Evolutionary conservation across 2,888 invertebrate species (phyloP).

Genomic region (Polyommatus icarus): DNA sequence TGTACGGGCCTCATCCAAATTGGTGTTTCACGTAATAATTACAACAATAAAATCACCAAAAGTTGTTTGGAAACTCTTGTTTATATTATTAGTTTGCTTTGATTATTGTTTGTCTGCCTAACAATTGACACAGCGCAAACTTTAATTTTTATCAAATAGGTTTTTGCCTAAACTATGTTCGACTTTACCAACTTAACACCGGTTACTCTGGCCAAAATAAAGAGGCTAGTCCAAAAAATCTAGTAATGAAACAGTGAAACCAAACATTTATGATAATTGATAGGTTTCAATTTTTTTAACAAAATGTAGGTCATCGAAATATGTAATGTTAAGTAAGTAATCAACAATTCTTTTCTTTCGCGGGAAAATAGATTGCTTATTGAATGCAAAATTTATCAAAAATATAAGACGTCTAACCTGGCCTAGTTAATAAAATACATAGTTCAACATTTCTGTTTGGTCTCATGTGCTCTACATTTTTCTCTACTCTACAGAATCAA

Average conservation of each 20-base stretch:
- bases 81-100: neutral
- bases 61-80: conserved; percentile 31
- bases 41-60: conserved; percentile 51
- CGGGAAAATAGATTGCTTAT: no score
- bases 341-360: no score
- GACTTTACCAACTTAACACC: neutral
- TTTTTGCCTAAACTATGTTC: no score
- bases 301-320: no score
- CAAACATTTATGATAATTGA: no score
- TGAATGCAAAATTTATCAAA: no score
- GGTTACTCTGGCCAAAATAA: neutral
- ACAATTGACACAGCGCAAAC: neutral
- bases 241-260: no score
- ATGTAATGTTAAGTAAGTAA: no score
- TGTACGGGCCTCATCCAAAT: conserved; percentile 44
- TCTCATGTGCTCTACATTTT: neutral
- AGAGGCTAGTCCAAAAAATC: no score
- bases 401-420: neutral
- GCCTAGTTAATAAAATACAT: neutral
- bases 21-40: conserved; percentile 53
- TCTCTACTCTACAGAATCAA: neutral
- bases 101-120: neutral
- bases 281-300: no score
- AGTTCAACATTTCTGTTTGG: no score
- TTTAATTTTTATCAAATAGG: neutral